Evolutionary conservation across 1,140 invertebrate species (phyloP), one percentile per base, ranked within the genome.

Genomic region (Panonychus citri): DNA sequence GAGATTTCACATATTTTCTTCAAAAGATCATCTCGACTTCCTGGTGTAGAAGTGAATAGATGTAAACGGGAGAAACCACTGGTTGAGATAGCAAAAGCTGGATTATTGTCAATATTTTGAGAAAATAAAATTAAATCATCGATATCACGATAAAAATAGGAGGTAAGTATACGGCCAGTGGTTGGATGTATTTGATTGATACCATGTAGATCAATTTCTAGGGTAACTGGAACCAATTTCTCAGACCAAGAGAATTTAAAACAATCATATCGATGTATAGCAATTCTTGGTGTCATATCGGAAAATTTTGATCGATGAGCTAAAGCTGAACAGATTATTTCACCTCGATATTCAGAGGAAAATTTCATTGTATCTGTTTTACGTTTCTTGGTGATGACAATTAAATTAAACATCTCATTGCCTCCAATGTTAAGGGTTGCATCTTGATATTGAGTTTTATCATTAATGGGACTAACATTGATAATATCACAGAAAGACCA

Each of bases 221-320:
- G 72, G 8, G 87, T 76, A 19, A 90, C 78, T 3, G 87, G 85
- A 34, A 93, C 72, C 60, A 81, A 76, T 50, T 81, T 83, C 51
- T 90, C 88, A 53, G 87, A 89, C 89, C 91, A 97, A 65, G 91
- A 89, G 65, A 87, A 80, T 73, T 97, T 97, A 66, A 82, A 87
- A 12, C 83, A 85, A 75, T 83, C 80, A 69, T 83, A 93, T 66
- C 80, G 78, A 43, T 49, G 15, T 17, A 57, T 37, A 25, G 50
- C 39, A 17, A 59, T 71, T 54, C 55, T 51, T 54, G 24, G 30
- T 40, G 53, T 49, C 27, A 25, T 27, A 24, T 54, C 40, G n/a
- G 30, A 46, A 52, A 53, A 57, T 51, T 62, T 60, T 8, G 26
- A 25, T 43, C 56, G 50, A 56, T 34, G 27, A 51, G 57, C 37